These are phyloP conservation scores for Hippopotamyrus pictus DNA, from an alignment of 2,797 vertebrate genomes.

Conservation along the genomic window DNA sequence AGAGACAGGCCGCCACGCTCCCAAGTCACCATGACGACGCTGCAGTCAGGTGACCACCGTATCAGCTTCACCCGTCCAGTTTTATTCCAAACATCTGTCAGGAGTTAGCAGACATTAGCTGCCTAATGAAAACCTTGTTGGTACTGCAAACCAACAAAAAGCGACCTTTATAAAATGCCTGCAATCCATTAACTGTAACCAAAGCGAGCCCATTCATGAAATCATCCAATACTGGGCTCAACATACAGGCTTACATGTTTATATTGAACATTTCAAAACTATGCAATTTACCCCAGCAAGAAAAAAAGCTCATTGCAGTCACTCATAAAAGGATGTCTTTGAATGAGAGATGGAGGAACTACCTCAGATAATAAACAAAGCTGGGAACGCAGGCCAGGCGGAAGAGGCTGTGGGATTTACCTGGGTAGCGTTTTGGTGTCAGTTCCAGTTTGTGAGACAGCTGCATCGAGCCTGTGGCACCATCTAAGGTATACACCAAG, in stretches of 20 bases:
- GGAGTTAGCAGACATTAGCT: neutral
- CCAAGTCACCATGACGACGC: conserved; percentile 93
- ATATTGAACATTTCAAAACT: neutral
- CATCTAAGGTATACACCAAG: conserved; percentile 90
- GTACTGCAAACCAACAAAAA: neutral
- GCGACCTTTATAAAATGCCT: neutral
- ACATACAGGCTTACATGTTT: neutral
- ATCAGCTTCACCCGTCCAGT: conserved; percentile 89
- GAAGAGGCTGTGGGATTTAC: conserved; percentile 40
- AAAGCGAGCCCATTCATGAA: neutral
- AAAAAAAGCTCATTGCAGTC: neutral
- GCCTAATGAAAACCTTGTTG: neutral
- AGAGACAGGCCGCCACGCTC: conserved; percentile 87
- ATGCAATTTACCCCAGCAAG: neutral
- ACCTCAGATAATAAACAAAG: neutral
- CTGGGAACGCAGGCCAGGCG: neutral
- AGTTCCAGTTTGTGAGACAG: conserved; percentile 94
- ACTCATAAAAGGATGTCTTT: neutral
- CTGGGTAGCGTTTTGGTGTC: conserved; percentile 92
- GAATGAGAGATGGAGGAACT: neutral
- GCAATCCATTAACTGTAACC: neutral
- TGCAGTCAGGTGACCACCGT: conserved; percentile 93
- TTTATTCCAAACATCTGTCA: conserved; percentile 91
- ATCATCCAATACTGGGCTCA: neutral
- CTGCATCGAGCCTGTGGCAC: conserved; percentile 88